phyloP scores from a whole-genome alignment of 2,797 vertebrate species.

The Anas flavirostris region DNA sequence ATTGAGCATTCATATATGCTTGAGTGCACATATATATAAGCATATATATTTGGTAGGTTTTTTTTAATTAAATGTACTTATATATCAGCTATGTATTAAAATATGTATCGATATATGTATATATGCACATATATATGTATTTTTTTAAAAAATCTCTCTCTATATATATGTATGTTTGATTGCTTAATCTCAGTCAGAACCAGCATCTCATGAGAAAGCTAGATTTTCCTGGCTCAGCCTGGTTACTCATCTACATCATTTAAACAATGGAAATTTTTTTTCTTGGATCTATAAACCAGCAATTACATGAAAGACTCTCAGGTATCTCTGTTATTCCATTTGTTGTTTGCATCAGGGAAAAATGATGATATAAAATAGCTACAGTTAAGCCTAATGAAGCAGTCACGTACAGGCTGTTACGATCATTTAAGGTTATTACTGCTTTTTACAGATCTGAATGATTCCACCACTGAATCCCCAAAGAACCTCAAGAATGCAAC shows the following conservation, averaged over 20 bases:
- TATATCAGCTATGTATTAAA: not conserved
- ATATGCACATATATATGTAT: rapidly evolving
- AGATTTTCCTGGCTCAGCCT: not conserved
- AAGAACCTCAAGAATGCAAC: not conserved
- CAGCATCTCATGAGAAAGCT: not conserved
- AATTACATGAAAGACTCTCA: not conserved
- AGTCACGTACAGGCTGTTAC: not conserved
- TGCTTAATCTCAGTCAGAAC: not conserved
- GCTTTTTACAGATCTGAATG: not conserved
- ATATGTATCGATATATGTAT: not conserved
- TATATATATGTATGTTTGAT: not conserved
- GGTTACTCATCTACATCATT: not conserved
- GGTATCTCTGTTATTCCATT: not conserved
- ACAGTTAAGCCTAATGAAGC: not conserved
- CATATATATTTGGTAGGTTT: not conserved
- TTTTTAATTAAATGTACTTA: not conserved
- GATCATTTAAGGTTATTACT: not conserved
- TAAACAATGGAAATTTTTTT: not conserved
- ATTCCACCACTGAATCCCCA: not conserved
- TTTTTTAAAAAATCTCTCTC: no score
- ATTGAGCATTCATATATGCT: not conserved
- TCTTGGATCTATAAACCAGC: not conserved
- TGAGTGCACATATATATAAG: not conserved
- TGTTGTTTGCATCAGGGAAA: not conserved
- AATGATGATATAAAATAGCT: not conserved